Base-by-base conservation (phyloP, 2,113 vertebrate species). In the Rhodinocichla rosea region DNA sequence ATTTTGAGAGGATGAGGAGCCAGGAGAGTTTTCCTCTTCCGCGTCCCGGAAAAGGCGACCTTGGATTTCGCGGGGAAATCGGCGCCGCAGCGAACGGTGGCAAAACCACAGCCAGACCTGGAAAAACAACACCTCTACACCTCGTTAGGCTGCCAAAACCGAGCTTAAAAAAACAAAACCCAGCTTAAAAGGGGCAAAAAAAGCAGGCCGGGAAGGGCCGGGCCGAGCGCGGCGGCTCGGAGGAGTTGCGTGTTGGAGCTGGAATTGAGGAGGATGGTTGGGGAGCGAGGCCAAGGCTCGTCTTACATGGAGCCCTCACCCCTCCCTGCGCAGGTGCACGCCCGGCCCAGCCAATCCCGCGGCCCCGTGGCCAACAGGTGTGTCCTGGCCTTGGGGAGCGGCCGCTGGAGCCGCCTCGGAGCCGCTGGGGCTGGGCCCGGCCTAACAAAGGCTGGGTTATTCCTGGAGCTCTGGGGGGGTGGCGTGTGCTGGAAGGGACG, bases 271-370 rank as follows among this genome's bases (percentile, higher is more conserved):
- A 99, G 98, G 99, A 96, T 98, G 95, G n/a, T 59, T 59, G n/a
- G 98, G 96, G 98, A 97, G 98, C 96, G 98, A 85, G 83, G 98
- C 96, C 98, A 98, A 95, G 98, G 98, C 98, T 99, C 98, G 98
- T 97, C 99, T 99, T 99, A 99, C 99, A 99, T 98, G 99, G 98
- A 99, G 97, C 92, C 97, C 97, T 94, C 97, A 97, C 97, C 97
- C 97, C 98, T 98, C 98, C 98, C 99, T 97, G 97, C 97, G 98
- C 99, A 99, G 99, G 99, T 99, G 99, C 99, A 98, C 98, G 98
- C 98, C 98, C 98, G 95, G 77, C 88, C 89, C 84, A 95, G 97
- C 99, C 99, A 99, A 99, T 99, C 98, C 98, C 93, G 94, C 32
- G 95, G 84, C 21, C 97, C 97, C 93, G 97, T 71, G 30, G 91